Evolutionary conservation across 2,113 vertebrate species (phyloP), one percentile per base, ranked within the genome.

Genomic region (Petromus typicus): DNA sequence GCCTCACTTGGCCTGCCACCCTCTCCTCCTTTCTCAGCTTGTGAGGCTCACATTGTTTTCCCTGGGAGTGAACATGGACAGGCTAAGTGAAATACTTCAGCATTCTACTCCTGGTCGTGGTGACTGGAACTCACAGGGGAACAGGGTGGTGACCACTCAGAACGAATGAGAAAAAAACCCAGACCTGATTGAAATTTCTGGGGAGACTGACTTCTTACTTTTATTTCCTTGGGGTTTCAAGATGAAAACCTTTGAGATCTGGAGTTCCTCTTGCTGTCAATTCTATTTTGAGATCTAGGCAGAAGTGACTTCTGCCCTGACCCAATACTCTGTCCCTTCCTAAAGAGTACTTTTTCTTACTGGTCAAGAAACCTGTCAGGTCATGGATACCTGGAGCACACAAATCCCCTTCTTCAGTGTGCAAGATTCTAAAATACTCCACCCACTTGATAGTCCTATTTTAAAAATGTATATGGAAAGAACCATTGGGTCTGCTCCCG

Each of bases 221-320:
- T 94, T 78, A 67, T 80, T 96, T 96, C n/a, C 93, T 14, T 91
- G 27, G 14, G 32, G 25, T 90, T 97, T 91, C 84, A 94, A 56
- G 57, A 86, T 96, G 78, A 94, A n/a, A 83, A 25, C 57, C 32
- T 87, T 6, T 25, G 30, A 69, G 7, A 51, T 67, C 20, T 57
- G 32, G 34, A 81, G 63, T 84, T 96, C 37, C 76, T 93, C 59
- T 13, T 90, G 3, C 2, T 88, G 27, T 85, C 30, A 34, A 3
- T 89, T 40, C 56, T 80, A 73, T 22, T 22, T 93, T 92, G 54
- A 81, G 13, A 79, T 43, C 40, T 57, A 86, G 6, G 22, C 45
- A 86, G 82, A 87, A 89, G 34, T 91, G 57, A 7, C 18, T 3
- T 37, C 23, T 93, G 25, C 40, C 18, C 59, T 59, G 37, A 32